phyloP scores from a whole-genome alignment of 2,113 vertebrate genomes.

The Gobius niger region DNA sequence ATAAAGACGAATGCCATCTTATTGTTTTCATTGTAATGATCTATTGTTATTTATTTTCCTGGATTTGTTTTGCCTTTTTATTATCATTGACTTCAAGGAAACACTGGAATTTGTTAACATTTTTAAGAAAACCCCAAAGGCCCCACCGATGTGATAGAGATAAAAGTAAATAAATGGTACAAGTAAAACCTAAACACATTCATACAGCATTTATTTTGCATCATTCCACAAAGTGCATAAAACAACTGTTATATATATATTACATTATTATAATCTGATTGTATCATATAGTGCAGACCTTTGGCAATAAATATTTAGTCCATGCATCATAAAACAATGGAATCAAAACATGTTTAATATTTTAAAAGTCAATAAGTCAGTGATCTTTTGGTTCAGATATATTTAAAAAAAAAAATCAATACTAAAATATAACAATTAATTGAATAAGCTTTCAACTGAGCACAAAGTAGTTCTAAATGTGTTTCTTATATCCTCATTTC shows the following conservation, averaged over 20 bases:
- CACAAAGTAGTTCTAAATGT: not conserved
- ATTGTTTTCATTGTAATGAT: too few relatives aligned
- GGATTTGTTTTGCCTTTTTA: too few relatives aligned
- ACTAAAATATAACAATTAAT: not conserved
- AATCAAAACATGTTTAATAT: not conserved
- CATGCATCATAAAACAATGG: slow-evolving; percentile 12
- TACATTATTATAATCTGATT: not conserved
- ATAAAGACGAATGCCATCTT: too few relatives aligned
- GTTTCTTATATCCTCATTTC: not conserved
- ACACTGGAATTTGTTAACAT: too few relatives aligned
- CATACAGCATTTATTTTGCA: slow-evolving; percentile 49
- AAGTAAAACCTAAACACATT: not conserved
- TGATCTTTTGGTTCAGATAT: not conserved
- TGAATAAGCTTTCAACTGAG: not conserved
- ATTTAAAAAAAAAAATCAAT: not conserved
- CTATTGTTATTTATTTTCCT: too few relatives aligned
- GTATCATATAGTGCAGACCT: slow-evolving; percentile 1
- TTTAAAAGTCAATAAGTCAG: not conserved
- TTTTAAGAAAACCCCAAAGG: too few relatives aligned
- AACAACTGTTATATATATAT: slow-evolving; percentile 23
- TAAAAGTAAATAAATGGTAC: not conserved
- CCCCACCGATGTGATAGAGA: too few relatives aligned
- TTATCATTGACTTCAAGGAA: too few relatives aligned
- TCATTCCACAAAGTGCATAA: slow-evolving; percentile 42
- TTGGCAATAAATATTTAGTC: not conserved